Percentiles rank a stretch among this genome's conserved stretches.
These are phyloP conservation scores for Phalacrocorax brasilianus DNA, from an alignment of 2,113 vertebrate genomes.

Conservation along the genomic window DNA sequence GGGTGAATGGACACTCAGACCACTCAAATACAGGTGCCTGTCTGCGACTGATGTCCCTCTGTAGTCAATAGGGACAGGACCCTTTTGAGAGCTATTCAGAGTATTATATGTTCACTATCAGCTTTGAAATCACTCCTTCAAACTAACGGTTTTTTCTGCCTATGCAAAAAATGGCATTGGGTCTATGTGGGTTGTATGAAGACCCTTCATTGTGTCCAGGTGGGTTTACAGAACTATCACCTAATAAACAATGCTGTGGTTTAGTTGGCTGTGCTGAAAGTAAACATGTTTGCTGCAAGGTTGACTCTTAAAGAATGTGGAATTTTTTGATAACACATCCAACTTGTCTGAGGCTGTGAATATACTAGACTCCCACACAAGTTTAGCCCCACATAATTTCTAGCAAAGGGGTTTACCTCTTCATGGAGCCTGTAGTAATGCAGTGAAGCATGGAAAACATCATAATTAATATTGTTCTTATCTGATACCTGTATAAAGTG, in stretches of 20 bases:
- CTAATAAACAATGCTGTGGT: neutral
- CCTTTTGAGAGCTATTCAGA: accelerated
- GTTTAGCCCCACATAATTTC: neutral
- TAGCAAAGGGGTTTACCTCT: neutral
- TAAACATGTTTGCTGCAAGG: neutral
- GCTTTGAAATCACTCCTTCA: neutral
- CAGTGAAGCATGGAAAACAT: neutral
- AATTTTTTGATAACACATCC: neutral
- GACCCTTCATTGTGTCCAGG: accelerated
- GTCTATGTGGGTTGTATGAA: neutral
- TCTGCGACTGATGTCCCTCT: accelerated
- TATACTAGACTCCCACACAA: neutral
- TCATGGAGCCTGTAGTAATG: neutral
- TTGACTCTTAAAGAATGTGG: neutral
- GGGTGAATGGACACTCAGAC: too few relatives aligned
- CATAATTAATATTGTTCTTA: neutral
- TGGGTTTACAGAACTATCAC: neutral
- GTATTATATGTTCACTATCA: accelerated
- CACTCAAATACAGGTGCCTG: neutral
- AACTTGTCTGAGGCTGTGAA: neutral
- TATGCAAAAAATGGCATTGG: neutral
- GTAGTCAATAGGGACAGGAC: neutral
- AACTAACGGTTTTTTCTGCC: neutral
- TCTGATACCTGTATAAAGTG: neutral
- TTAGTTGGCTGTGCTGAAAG: neutral